Percentiles rank a stretch among this genome's conserved stretches.
phyloP scores from a whole-genome alignment of 1,140 invertebrate genomes.

The Trinorchestia longiramus region DNA sequence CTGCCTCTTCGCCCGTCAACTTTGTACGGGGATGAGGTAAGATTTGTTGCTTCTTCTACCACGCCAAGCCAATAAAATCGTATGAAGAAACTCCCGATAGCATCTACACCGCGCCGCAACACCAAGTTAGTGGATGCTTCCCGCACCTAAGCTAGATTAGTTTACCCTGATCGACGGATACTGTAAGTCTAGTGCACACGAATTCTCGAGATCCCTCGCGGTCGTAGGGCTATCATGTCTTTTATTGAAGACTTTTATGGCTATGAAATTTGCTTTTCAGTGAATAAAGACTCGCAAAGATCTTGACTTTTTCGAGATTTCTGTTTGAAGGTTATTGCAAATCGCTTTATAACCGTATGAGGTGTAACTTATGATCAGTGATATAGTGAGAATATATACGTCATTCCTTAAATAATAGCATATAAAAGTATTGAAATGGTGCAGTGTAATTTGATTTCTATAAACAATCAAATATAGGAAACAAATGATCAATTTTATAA shows the following conservation, averaged over 20 bases:
- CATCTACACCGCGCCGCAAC: slow-evolving; percentile 41
- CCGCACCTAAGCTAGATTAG: not conserved
- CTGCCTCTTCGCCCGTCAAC: slow-evolving; percentile 51
- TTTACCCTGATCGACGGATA: not conserved
- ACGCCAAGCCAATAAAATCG: slow-evolving; percentile 53
- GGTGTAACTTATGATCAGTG: too few species aligned
- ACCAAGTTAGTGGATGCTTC: slow-evolving; percentile 35
- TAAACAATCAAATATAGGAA: too few species aligned
- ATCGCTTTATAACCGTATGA: too few species aligned
- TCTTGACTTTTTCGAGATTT: too few species aligned
- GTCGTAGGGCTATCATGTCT: not conserved
- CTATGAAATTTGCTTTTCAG: not conserved
- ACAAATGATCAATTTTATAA: too few species aligned
- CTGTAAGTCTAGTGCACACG: not conserved
- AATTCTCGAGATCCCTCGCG: not conserved
- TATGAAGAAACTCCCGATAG: slow-evolving; percentile 42
- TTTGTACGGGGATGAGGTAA: slow-evolving; percentile 54
- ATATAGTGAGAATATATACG: too few species aligned
- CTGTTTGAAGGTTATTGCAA: too few species aligned
- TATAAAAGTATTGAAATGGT: too few species aligned
- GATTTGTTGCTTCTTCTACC: slow-evolving; percentile 51
- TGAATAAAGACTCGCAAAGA: not conserved
- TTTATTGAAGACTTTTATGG: not conserved
- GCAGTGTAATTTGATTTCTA: too few species aligned
- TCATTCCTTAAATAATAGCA: too few species aligned